Conservation (phyloP, 2,113 vertebrate species). For the Epinephelus moara region DNA sequence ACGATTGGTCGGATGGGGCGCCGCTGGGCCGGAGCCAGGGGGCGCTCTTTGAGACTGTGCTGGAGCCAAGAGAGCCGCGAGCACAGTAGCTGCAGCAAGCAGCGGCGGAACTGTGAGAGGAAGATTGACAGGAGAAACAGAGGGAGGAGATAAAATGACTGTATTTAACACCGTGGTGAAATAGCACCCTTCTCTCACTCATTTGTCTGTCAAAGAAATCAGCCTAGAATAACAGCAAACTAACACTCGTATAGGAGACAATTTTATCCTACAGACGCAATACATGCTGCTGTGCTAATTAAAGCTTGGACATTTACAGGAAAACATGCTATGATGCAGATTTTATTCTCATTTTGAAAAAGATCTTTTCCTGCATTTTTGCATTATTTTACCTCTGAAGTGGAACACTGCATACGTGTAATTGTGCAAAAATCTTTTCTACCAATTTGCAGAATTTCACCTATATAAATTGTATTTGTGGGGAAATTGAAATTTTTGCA, state of each 20-base stretch:
- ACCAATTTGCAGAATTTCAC: too few species aligned
- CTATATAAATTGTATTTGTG: not conserved
- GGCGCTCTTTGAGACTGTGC: slow-evolving; percentile 82
- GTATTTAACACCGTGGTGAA: slow-evolving; percentile 10
- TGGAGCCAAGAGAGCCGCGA: slow-evolving; percentile 86
- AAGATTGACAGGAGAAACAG: not conserved
- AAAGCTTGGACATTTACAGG: not conserved
- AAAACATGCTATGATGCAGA: not conserved
- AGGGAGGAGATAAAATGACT: slow-evolving; percentile 13
- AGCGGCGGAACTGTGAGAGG: slow-evolving; percentile 88
- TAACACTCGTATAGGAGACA: not conserved
- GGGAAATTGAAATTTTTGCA: not conserved
- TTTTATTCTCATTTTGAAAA: not conserved
- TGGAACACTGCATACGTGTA: too few species aligned
- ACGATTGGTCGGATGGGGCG: slow-evolving; percentile 89
- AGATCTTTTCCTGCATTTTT: not conserved
- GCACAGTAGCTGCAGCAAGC: slow-evolving; percentile 89
- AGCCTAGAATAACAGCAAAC: slow-evolving; percentile 5
- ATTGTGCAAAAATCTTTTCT: too few species aligned
- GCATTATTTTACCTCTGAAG: too few species aligned
- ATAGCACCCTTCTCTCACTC: slow-evolving; percentile 8
- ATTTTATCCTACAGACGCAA: slow-evolving; percentile 21
- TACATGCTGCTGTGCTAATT: not conserved
- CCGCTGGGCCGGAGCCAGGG: slow-evolving; percentile 78
- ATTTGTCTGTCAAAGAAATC: slow-evolving; percentile 22